Evolutionary conservation across 2,113 vertebrate species (phyloP).

Genomic region (Hippocampus barbouri): DNA sequence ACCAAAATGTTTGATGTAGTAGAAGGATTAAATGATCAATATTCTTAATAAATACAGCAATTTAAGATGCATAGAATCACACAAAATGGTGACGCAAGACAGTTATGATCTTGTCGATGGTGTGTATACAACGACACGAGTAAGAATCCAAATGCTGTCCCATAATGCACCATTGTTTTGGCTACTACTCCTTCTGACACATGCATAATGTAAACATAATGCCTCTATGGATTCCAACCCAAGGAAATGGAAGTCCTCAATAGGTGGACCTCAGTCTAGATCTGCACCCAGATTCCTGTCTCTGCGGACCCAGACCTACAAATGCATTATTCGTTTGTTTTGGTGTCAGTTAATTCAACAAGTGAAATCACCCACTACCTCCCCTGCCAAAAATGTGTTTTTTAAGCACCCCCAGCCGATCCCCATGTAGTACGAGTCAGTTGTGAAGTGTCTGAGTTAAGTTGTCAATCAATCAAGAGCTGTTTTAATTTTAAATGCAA

Average conservation of each 20-base stretch:
- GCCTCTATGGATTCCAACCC: not conserved
- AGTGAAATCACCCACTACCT: too few relatives aligned
- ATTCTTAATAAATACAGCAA: not conserved
- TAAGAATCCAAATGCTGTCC: not conserved
- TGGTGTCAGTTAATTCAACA: too few relatives aligned
- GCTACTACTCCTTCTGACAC: not conserved
- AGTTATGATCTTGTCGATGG: not conserved
- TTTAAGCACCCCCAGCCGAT: too few relatives aligned
- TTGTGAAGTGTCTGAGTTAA: not conserved
- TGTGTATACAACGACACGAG: not conserved
- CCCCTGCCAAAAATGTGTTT: too few relatives aligned
- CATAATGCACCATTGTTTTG: not conserved
- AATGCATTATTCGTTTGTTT: not conserved
- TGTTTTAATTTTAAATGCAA: not conserved
- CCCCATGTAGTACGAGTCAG: too few relatives aligned
- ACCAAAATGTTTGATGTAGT: constrained; percentile 18
- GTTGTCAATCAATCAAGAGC: not conserved
- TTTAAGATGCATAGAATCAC: not conserved
- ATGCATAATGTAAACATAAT: not conserved
- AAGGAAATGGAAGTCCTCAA: not conserved
- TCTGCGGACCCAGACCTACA: not conserved
- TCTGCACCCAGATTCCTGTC: not conserved
- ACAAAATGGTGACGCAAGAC: not conserved
- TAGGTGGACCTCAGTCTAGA: not conserved
- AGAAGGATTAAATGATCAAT: constrained; percentile 20